These are phyloP conservation scores for Ivindomyrus marchei DNA, from an alignment of 2,113 vertebrate genomes.

Conservation along the genomic window DNA sequence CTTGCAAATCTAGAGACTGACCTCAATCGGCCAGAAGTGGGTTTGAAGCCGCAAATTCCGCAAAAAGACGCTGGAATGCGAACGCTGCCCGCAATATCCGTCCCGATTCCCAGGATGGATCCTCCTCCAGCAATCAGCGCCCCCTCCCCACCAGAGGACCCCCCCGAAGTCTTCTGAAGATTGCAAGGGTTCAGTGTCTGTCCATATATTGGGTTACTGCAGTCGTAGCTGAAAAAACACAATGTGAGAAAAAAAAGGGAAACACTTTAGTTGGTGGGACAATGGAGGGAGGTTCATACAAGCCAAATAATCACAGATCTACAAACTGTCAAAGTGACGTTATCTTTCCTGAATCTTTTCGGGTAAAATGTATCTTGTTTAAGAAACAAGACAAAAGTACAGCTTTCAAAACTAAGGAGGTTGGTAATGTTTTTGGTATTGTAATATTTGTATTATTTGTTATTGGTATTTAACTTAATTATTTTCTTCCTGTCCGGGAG, in stretches of 20 bases:
- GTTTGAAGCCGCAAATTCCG: constrained; percentile 60
- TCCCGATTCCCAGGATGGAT: constrained; percentile 60
- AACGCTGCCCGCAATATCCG: constrained; percentile 59
- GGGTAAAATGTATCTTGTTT: background rate
- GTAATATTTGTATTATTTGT: no score
- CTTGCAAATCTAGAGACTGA: constrained; percentile 19
- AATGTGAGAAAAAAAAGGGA: background rate
- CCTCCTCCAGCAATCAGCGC: constrained; percentile 57
- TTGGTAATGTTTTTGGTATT: background rate
- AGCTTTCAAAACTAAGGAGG: background rate
- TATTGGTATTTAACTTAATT: no score
- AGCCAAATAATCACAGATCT: background rate
- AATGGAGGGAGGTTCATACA: background rate
- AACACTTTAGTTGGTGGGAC: background rate
- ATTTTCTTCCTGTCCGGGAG: no score
- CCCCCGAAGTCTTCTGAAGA: constrained; percentile 57
- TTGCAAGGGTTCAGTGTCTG: constrained; percentile 58
- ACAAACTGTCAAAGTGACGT: background rate
- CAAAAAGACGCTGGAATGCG: constrained; percentile 60
- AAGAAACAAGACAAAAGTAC: background rate
- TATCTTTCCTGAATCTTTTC: background rate
- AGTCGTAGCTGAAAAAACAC: constrained; percentile 55
- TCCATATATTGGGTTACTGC: constrained; percentile 65
- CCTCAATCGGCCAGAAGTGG: constrained; percentile 56
- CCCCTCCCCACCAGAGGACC: constrained; percentile 61